A percentile compares a stretch with the other conserved stretches of the same genome.
Evolutionary conservation across 2,888 invertebrate genomes (phyloP).

Genomic region (Diadegma fenestrale): DNA sequence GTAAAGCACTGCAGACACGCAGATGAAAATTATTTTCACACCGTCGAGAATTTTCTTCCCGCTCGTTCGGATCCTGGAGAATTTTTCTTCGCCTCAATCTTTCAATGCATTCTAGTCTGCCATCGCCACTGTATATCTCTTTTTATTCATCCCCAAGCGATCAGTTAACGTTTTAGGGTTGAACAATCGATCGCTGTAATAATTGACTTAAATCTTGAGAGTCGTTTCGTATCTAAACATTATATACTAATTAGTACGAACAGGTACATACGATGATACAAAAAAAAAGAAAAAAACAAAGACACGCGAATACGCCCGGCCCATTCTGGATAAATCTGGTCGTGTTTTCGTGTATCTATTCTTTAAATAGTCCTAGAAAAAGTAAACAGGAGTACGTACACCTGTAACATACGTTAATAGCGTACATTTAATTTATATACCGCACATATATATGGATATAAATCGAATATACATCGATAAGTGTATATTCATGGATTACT

Average conservation of each 20-base stretch:
- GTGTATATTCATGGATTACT: slow-evolving; percentile 66
- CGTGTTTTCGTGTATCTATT: slow-evolving; percentile 31
- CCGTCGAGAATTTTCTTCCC: neutral
- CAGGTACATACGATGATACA: slow-evolving; percentile 30
- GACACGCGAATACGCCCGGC: slow-evolving; percentile 38
- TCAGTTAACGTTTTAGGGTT: slow-evolving; percentile 4
- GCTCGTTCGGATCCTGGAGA: too few species aligned
- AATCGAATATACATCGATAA: slow-evolving; percentile 56
- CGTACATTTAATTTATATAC: slow-evolving; percentile 11
- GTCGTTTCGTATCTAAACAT: slow-evolving; percentile 30
- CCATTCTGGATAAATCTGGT: slow-evolving; percentile 53
- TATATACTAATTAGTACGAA: slow-evolving; percentile 32
- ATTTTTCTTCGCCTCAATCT: neutral
- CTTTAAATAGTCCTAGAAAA: slow-evolving; percentile 14
- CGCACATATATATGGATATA: slow-evolving; percentile 41
- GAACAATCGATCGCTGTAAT: slow-evolving; percentile 6
- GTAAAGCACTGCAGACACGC: neutral
- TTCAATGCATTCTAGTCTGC: slow-evolving; percentile 1
- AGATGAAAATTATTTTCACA: neutral
- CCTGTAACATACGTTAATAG: neutral
- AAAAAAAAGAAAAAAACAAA: slow-evolving; percentile 4
- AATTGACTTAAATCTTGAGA: slow-evolving; percentile 7
- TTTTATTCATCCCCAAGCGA: neutral
- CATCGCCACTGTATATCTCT: slow-evolving; percentile 21
- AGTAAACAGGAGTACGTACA: slow-evolving; percentile 38